Evolutionary conservation across 2,113 vertebrate species (phyloP), one percentile per base, ranked within the genome.

Genomic region (Benitochromis conjunctus): DNA sequence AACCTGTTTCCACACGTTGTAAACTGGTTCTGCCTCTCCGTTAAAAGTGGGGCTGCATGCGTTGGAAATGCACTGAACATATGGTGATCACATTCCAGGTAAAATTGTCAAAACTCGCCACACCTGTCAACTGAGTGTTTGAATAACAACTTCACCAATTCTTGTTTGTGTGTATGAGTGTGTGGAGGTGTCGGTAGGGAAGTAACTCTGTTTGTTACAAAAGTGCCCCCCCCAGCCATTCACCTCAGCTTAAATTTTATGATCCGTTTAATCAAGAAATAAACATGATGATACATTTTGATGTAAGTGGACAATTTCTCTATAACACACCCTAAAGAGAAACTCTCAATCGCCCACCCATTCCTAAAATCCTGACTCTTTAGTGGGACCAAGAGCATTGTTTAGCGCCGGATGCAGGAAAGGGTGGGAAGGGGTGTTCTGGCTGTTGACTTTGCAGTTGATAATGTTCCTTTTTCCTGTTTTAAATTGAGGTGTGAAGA

Each of bases 401-500:
- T 96, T 94, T 46, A 55, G 87, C 92, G 85, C 95, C 93, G 96
- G 96, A 96, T 96, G 92, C 95, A 97, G 96, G 96, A 97, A 96
- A 95, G 95, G 96, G 96, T 95, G 95, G 94, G 94, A 84, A 87
- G 84, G 55, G 81, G 86, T 81, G 90, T 90, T 94, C 85, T 79
- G 69, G 80, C 71, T 86, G 57, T 92, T 91, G 90, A 90, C 83
- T 89, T 88, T 88, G 80, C 88, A 91, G 89, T 86, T 48, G 48
- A 83, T 81, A 78, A 90, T 87, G 91, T 94, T 94, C 91, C 94
- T 89, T 88, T 95, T 96, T 96, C 95, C 95, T 95, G 94, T 94
- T 93, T 91, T 88, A 91, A 84, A 79, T 64, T 53, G 81, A 91
- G 83, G 80, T 86, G 46, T 82, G 14, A 26, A 86, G 51, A 66